A percentile compares a stretch with the other conserved stretches of the same genome.
These are phyloP conservation scores for Parascotia fuliginaria DNA, from an alignment of 2,888 invertebrate genomes.

Conservation along the genomic window DNA sequence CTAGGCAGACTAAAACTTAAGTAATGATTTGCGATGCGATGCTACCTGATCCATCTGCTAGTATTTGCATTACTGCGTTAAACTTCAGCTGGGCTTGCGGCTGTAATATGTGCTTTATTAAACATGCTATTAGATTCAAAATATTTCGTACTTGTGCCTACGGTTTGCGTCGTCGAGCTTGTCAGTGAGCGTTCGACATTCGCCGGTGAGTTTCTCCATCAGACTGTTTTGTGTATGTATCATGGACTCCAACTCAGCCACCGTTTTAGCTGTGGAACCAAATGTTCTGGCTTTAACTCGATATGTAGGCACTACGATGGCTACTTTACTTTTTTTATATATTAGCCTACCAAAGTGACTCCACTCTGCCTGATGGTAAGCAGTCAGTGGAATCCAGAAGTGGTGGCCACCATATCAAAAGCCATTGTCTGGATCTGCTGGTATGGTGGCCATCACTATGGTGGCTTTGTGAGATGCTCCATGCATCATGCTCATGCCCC, in stretches of 20 bases:
- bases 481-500: no score
- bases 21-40: neutral
- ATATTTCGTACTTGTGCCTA: slow-evolving; percentile 93
- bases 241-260: slow-evolving; percentile 95
- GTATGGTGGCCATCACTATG: no score
- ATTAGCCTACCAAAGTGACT: no score
- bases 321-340: no score
- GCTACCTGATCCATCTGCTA: neutral
- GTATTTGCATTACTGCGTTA: neutral
- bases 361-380: no score
- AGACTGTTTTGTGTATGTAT: slow-evolving; percentile 96
- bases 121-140: slow-evolving; percentile 72
- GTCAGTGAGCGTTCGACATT: slow-evolving; percentile 95
- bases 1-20: no score
- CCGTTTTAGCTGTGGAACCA: slow-evolving; percentile 92
- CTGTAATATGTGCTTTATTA: slow-evolving; percentile 11
- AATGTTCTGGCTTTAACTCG: slow-evolving; percentile 66
- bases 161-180: slow-evolving; percentile 95
- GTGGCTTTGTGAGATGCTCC: no score
- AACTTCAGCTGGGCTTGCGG: neutral
- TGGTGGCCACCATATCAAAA: no score
- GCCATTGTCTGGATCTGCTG: no score
- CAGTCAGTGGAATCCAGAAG: no score
- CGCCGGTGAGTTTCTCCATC: slow-evolving; percentile 95
- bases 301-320: slow-evolving; percentile 40